These are phyloP conservation scores for Cerceris rybyensis DNA, from an alignment of 2,888 invertebrate species.

Conservation along the genomic window DNA sequence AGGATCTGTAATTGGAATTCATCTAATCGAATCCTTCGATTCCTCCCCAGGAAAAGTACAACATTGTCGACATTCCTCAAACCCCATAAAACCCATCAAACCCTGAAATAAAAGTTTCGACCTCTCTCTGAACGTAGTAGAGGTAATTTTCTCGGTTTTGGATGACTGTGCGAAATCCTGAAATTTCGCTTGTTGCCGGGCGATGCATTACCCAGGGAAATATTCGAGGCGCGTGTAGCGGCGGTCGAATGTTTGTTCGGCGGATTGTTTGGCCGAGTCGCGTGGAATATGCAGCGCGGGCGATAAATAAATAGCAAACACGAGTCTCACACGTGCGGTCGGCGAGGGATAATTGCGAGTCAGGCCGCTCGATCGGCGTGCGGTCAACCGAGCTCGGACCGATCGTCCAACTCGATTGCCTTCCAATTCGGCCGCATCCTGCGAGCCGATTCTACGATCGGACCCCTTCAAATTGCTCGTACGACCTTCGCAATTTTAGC, in stretches of 20 bases:
- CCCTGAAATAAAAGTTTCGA: too few relatives aligned
- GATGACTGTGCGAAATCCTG: background rate
- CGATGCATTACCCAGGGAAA: slow-evolving; percentile 44
- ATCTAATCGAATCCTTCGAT: too few relatives aligned
- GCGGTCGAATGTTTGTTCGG: slow-evolving; percentile 57
- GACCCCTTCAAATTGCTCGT: slow-evolving; percentile 17
- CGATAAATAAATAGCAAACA: slow-evolving; percentile 73
- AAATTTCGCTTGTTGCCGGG: slow-evolving; percentile 26
- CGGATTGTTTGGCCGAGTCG: slow-evolving; percentile 65
- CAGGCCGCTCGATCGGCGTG: slow-evolving; percentile 57
- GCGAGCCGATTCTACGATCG: slow-evolving; percentile 33
- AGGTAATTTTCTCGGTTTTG: too few relatives aligned
- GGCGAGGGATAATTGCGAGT: slow-evolving; percentile 69
- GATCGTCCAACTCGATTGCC: slow-evolving; percentile 44
- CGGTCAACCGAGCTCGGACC: slow-evolving; percentile 55
- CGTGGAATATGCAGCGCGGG: slow-evolving; percentile 61
- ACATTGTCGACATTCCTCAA: too few relatives aligned
- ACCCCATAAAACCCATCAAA: too few relatives aligned
- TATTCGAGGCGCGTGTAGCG: slow-evolving; percentile 30
- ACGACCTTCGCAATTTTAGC: slow-evolving; percentile 27
- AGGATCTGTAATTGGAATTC: too few relatives aligned
- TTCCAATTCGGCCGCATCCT: slow-evolving; percentile 6
- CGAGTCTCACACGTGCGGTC: slow-evolving; percentile 67
- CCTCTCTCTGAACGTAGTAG: too few relatives aligned
- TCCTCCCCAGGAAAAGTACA: too few relatives aligned